Evolutionary conservation across 2,797 vertebrate species (phyloP), one percentile per base, ranked within the genome.

Genomic region (Hemitrygon akajei): DNA sequence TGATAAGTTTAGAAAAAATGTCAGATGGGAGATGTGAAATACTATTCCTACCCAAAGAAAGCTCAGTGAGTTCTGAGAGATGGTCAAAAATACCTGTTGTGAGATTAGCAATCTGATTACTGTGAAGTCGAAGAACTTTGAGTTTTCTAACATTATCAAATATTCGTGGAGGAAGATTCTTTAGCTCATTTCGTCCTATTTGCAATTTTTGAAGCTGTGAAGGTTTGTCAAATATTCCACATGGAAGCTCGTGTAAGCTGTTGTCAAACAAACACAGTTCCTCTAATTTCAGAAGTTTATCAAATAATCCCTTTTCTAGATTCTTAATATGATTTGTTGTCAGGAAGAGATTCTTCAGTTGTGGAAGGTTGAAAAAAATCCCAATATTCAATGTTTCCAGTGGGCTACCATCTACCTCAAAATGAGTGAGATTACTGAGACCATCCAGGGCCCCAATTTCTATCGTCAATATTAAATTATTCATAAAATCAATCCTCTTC

Each of bases 391-490:
- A 77, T 66, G 95, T 95, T 4, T 93, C 94, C 63, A 98, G 93
- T 0, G 60, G 10, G 10, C 95, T 97, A 16, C 47, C 84, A 56
- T 97, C 97, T 94, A 98, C 96, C 58, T 97, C 97, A 94, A 97
- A 69, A 0, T 92, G 14, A 12, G 10, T 94, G 71, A 97, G 94
- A 7, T 96, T 94, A 7, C 94, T 93, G 94, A 98, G 94, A 94
- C 96, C 96, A 93, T 97, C 96, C 95, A 98, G 98, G 58, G 97
- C 97, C 93, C 97, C 97, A 1, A 94, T 94, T 94, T 98, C 97
- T 27, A 98, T 93, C 12, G 93, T 95, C 34, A 0, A 94, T 80
- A 0, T 96, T 96, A 4, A 94, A 71, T 96, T 97, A 40, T 94
- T 82, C 0, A 97, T 69, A 94, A 98, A 97, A 6, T 96, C 96